These are phyloP conservation scores for Callyntrura guangdongensis DNA, from an alignment of 2,888 invertebrate species.

Conservation along the genomic window DNA sequence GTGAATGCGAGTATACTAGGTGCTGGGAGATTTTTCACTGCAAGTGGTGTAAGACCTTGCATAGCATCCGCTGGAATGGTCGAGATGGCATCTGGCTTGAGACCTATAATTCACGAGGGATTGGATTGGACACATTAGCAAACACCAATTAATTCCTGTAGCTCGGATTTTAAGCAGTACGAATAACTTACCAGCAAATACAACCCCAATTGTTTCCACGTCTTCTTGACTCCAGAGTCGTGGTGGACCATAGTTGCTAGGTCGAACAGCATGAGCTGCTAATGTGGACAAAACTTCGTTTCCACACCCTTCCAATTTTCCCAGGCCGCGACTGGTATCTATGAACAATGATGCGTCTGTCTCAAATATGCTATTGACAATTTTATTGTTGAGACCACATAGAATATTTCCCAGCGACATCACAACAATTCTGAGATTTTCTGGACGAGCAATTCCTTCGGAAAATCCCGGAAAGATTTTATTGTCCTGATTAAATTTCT, in stretches of 20 bases:
- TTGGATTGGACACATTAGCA: neutral
- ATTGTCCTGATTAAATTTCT: conserved; percentile 83
- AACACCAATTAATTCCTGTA: neutral
- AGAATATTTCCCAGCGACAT: conserved; percentile 83
- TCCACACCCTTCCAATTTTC: conserved; percentile 82
- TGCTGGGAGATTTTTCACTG: conserved; percentile 78
- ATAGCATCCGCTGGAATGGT: conserved; percentile 80
- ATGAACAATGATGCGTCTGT: conserved; percentile 81
- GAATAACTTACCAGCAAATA: conserved; percentile 81
- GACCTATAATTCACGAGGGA: conserved; percentile 69
- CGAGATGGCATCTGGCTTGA: conserved; percentile 80
- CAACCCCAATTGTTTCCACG: conserved; percentile 83
- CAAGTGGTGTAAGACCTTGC: conserved; percentile 81
- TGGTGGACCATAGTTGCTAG: conserved; percentile 83
- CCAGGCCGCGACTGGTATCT: conserved; percentile 82
- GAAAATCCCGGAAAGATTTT: conserved; percentile 80
- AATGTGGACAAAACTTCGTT: conserved; percentile 79
- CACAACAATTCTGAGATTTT: conserved; percentile 81
- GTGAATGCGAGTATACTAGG: conserved; percentile 72
- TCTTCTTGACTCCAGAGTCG: conserved; percentile 83
- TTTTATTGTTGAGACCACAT: conserved; percentile 81
- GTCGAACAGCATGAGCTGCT: conserved; percentile 80
- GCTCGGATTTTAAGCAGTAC: neutral
- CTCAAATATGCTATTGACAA: conserved; percentile 83
- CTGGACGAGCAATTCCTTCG: conserved; percentile 79